Base-by-base conservation (phyloP, 2,113 vertebrate genomes). In the Suncus etruscus region DNA sequence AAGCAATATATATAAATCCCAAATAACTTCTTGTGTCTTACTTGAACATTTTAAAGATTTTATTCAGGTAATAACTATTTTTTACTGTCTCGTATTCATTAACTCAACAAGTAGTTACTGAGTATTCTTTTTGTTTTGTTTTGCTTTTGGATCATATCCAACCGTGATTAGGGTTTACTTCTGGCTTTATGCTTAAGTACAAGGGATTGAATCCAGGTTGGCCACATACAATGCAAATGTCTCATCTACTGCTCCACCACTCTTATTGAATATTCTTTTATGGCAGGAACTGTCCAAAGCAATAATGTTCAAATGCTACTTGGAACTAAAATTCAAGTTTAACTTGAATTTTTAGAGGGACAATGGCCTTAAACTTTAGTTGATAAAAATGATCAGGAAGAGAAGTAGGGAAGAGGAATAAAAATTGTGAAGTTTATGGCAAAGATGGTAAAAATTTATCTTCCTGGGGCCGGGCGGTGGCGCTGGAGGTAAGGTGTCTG, bases 51-150 rank as follows among this genome's bases (percentile, higher is more conserved):
- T n/a, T 70, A 90, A 45, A 58, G 8, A 72, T 50, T 69, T 83
- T 91, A 39, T 39, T 93, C n/a, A 79, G 39, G 51, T 58, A 77
- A 72, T 51, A 72, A 76, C 32, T 75, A 9, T 61, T 82, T 79
- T 83, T 87, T 54, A 76, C 2, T 90, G 74, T 95, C 63, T 69
- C 12, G 54, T 76, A 58, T 91, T n/a, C 22, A 81, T 61, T 78
- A 39, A 72, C 31, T 84, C 32, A 66, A 39, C 63, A 68, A 24
- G 51, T 72, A 91, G 68, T 81, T 84, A 77, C 0, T 69, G 48
- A 22, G 69, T 5, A 72, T 7, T 72, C 4, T 27, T 61, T 61
- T 22, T 22, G 58, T 61, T 61, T 61, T 61, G 58, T 61, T 61
- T 61, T 61, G 58, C 58, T 61, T 61, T 22, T 61, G 58, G 6